Conservation (phyloP, 2,888 invertebrate species). For the Allolobophora icterica region DNA sequence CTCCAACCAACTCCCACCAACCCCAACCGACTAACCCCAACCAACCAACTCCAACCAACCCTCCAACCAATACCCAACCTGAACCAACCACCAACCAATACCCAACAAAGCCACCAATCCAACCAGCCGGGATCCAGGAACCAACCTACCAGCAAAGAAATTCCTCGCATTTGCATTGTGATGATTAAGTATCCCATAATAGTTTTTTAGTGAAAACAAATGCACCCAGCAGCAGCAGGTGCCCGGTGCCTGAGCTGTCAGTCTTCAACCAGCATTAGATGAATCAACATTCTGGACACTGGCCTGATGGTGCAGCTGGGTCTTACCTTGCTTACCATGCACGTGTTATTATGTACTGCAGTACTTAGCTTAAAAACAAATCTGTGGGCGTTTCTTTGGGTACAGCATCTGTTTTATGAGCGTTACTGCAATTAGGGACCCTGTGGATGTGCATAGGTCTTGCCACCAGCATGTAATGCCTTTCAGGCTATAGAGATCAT, state of each 20-base stretch:
- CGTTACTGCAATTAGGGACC: not conserved
- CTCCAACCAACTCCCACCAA: too few relatives aligned
- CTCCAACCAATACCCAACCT: not conserved
- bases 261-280: not conserved
- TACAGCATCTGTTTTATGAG: not conserved
- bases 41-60: too few relatives aligned
- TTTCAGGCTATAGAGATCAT: too few relatives aligned
- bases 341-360: not conserved
- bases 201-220: not conserved
- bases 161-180: not conserved
- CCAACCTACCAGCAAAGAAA: not conserved
- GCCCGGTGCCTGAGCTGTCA: not conserved
- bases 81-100: too few relatives aligned
- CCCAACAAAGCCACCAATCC: not conserved
- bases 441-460: not conserved
- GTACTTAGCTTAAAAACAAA: not conserved
- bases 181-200: not conserved
- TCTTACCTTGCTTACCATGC: not conserved
- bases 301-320: not conserved
- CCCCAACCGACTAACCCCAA: too few relatives aligned
- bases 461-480: too few relatives aligned
- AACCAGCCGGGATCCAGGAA: not conserved
- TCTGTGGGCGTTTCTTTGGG: not conserved
- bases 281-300: constrained; percentile 10
- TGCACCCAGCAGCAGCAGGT: not conserved